phyloP scores from a whole-genome alignment of 2,113 vertebrate genomes.

The Morone chrysops region DNA sequence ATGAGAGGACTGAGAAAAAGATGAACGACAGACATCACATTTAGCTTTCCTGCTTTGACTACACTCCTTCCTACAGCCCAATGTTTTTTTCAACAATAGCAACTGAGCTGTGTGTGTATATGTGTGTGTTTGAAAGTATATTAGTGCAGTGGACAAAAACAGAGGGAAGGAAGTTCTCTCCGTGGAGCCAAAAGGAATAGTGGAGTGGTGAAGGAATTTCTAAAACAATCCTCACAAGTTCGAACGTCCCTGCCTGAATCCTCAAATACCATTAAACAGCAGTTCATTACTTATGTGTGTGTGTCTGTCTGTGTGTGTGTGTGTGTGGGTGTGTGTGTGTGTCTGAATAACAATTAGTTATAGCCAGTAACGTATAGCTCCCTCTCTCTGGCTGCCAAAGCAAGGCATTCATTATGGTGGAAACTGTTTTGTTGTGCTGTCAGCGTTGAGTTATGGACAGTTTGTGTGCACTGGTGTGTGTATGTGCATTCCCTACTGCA shows the following conservation, averaged over 20 bases:
- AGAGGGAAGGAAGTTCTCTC: slow-evolving; percentile 26
- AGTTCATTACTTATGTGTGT: slow-evolving; percentile 8
- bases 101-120: slow-evolving; percentile 1
- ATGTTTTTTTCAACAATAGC: slow-evolving; percentile 4
- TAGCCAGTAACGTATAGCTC: slow-evolving; percentile 4
- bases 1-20: background rate
- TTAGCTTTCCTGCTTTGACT: slow-evolving; percentile 27
- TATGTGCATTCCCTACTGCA: background rate
- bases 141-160: slow-evolving; percentile 14
- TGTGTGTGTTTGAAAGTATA: background rate
- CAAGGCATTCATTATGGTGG: slow-evolving; percentile 19
- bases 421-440: slow-evolving; percentile 23
- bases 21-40: background rate
- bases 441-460: slow-evolving; percentile 33
- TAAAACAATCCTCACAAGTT: slow-evolving; percentile 32
- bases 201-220: slow-evolving; percentile 21
- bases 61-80: background rate
- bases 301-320: slow-evolving; percentile 1
- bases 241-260: background rate
- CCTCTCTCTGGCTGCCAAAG: slow-evolving; percentile 4
- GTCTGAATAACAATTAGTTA: slow-evolving; percentile 34
- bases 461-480: background rate
- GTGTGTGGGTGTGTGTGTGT: background rate
- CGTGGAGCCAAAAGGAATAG: background rate
- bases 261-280: slow-evolving; percentile 11